Evolutionary conservation across 2,888 invertebrate species (phyloP), one percentile per base, ranked within the genome.

Genomic region (Lissonota sp.): DNA sequence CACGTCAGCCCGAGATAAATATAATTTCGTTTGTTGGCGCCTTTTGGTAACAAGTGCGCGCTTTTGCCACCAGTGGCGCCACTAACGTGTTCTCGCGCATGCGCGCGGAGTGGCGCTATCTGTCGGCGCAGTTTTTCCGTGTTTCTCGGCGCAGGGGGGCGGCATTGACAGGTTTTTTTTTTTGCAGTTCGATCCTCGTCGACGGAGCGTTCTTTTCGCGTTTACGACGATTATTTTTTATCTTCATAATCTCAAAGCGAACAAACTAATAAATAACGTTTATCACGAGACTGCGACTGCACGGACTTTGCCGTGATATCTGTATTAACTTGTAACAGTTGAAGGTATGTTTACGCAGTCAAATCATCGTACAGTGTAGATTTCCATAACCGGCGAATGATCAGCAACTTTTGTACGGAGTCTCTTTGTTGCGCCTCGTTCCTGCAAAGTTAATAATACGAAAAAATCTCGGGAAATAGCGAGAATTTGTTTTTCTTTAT

Each of bases 381-480:
- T 6, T 37, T 46, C 26, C n/a, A 10, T 55, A 62, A 10, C 78
- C 81, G 81, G 78, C 73, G 74, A 81, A 67, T 81, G 70, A 81
- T 70, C 66, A 40, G 78, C 70, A 66, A 81, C n/a, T 78, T 75
- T 69, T 62, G 49, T n/a, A 16, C 37, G 37, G n/a, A 42, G 0
- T 44, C 26, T 8, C 40, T 14, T 42, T 16, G 6, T 10, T 62
- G 63, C 60, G 51, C 26, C 1, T 14, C 10, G 44, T 53, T 64
- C 42, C 12, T 39, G 26, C 26, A 44, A 72, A 62, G 42, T 26
- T 26, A 2, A 2, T 26, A 26, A 26, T 3, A 26, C 26, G 58
- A 57, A 53, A 58, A n/a, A n/a, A n/a, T n/a, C n/a, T n/a, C n/a
- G n/a, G n/a, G n/a, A n/a, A 44, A 40, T 12, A 71, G 26, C 26